Conservation (phyloP, 2,888 invertebrate species). For the Luperina nickerlii region DNA sequence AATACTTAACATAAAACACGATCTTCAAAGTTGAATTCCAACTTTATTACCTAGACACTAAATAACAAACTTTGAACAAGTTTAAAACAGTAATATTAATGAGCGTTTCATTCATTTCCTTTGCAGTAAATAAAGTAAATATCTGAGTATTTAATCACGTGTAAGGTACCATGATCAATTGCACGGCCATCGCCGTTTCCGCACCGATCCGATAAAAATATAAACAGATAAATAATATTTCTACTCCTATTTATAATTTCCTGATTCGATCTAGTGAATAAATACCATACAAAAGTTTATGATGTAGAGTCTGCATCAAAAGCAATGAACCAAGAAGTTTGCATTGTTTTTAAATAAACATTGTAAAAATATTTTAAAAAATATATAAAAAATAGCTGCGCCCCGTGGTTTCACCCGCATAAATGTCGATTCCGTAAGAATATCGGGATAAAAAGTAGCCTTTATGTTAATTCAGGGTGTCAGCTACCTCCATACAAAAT, state of each 20-base stretch:
- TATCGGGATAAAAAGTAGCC: no score
- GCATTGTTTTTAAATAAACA: neutral
- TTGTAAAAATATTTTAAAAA: no score
- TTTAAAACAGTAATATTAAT: constrained; percentile 45
- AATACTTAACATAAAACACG: neutral
- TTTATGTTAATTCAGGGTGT: no score
- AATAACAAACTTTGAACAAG: neutral
- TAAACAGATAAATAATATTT: constrained; percentile 57
- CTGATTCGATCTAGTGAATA: constrained; percentile 50
- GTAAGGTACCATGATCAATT: constrained; percentile 55
- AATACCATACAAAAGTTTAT: constrained; percentile 35
- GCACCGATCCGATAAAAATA: constrained; percentile 48
- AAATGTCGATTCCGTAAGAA: no score
- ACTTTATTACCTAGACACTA: neutral
- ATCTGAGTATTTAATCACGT: constrained; percentile 53
- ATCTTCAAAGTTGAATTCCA: neutral
- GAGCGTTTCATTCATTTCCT: constrained; percentile 49
- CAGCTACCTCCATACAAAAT: no score
- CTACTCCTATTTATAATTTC: constrained; percentile 53
- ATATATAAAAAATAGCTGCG: no score
- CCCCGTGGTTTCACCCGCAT: no score
- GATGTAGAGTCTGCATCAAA: constrained; percentile 14
- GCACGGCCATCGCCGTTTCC: constrained; percentile 35
- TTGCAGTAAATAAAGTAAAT: constrained; percentile 51
- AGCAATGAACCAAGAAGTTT: neutral